Conservation (phyloP, 1,140 invertebrate genomes). For the Chelonus insularis region DNA sequence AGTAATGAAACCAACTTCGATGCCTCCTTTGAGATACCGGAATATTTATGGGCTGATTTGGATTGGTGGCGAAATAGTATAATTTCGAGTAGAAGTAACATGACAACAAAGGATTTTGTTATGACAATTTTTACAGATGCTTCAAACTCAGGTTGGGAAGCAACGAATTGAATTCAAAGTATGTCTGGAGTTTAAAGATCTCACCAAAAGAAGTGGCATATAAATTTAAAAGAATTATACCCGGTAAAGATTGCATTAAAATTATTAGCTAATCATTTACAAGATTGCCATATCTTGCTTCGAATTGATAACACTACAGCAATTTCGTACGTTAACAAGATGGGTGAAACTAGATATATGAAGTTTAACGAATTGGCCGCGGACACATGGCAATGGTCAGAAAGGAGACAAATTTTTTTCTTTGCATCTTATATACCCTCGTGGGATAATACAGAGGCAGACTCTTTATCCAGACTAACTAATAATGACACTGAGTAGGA, state of each 20-base stretch:
- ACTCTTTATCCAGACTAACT: too few relatives aligned
- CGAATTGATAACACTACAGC: background rate
- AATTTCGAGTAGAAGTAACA: background rate
- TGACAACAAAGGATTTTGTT: background rate
- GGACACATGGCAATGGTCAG: background rate
- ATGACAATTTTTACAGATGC: background rate
- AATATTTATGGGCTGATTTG: conserved; percentile 45
- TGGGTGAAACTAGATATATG: background rate
- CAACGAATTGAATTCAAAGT: background rate
- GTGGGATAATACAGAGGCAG: too few relatives aligned
- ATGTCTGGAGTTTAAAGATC: background rate
- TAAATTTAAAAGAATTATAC: conserved; percentile 18
- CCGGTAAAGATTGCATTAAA: conserved; percentile 30
- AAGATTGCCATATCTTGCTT: background rate
- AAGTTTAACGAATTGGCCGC: background rate
- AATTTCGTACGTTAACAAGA: background rate
- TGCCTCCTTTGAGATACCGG: too few relatives aligned
- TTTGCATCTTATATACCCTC: too few relatives aligned
- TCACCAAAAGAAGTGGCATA: conserved; percentile 13
- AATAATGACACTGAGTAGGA: too few relatives aligned
- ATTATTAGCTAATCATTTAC: conserved; percentile 31
- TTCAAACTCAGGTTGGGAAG: conserved; percentile 5
- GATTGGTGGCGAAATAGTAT: conserved; percentile 9
- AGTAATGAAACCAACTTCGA: too few relatives aligned
- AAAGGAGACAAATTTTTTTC: too few relatives aligned